Conservation (phyloP, 2,797 vertebrate genomes). For the Acrossocheilus fasciatus region DNA sequence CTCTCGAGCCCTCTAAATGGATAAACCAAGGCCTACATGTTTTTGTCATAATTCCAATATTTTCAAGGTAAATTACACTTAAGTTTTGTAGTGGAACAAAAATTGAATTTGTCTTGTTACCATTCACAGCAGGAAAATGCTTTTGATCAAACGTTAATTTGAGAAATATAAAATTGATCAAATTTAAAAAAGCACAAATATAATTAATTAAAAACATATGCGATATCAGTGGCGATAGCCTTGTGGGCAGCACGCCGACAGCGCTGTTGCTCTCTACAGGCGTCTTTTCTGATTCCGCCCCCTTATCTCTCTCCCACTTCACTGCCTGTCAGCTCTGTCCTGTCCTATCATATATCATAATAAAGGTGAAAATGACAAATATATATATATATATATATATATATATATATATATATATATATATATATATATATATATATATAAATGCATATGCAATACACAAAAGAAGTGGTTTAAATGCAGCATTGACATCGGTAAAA, state of each 20-base stretch:
- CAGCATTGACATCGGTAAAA: no score
- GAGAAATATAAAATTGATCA: neutral
- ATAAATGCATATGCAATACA: neutral
- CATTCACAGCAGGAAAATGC: neutral
- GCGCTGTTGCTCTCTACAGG: no score
- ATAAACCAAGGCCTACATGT: neutral
- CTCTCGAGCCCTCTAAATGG: neutral
- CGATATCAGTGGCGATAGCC: no score
- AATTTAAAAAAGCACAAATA: neutral
- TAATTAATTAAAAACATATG: neutral
- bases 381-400: no score
- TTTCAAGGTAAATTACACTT: constrained; percentile 1
- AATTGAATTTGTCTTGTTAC: neutral
- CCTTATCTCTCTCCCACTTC: no score
- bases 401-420: no score
- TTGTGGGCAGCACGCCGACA: no score
- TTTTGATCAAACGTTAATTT: neutral
- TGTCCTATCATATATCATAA: no score
- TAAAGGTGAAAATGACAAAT: no score
- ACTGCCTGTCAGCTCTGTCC: no score
- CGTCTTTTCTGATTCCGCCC: no score
- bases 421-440: no score
- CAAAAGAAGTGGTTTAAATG: neutral
- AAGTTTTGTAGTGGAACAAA: neutral
- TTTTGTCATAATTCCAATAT: neutral